Conservation (phyloP, 1,140 invertebrate genomes). For the Zaprionus ghesquierei region DNA sequence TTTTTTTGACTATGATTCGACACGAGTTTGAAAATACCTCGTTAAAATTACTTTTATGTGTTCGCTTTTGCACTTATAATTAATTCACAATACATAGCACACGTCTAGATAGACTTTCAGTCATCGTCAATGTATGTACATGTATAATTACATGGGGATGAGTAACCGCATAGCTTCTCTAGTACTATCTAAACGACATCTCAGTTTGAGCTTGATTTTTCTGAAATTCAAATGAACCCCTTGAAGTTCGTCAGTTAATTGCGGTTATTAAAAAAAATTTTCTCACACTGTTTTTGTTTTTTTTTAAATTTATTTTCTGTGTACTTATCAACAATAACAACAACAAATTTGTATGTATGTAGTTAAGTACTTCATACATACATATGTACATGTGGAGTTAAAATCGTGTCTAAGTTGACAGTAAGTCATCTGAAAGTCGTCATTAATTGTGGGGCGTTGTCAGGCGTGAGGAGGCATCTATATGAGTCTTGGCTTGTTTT, state of each 20-base stretch:
- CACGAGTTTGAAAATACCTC: neutral
- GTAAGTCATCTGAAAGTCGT: conserved; percentile 73
- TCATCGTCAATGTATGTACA: conserved; percentile 47
- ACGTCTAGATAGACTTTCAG: conserved; percentile 5
- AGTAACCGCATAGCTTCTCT: conserved; percentile 15
- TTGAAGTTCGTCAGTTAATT: conserved; percentile 58
- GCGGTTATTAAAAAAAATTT: conserved; percentile 64
- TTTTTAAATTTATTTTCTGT: conserved; percentile 26
- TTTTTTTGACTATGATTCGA: neutral
- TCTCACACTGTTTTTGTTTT: conserved; percentile 60
- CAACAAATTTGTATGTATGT: neutral
- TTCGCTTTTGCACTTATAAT: conserved; percentile 7
- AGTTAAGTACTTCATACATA: neutral
- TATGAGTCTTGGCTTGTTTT: conserved; percentile 24
- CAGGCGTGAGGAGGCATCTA: neutral
- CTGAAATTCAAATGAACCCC: conserved; percentile 45
- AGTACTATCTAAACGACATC: conserved; percentile 54
- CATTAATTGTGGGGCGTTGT: conserved; percentile 58
- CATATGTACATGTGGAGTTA: conserved; percentile 1
- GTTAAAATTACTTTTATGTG: neutral
- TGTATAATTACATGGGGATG: conserved; percentile 53
- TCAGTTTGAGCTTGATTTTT: conserved; percentile 40
- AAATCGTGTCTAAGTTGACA: conserved; percentile 64
- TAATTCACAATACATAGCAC: conserved; percentile 1
- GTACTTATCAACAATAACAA: conserved; percentile 43